phyloP scores from a whole-genome alignment of 1,140 invertebrate genomes.

The Adoxophyes honmai region DNA sequence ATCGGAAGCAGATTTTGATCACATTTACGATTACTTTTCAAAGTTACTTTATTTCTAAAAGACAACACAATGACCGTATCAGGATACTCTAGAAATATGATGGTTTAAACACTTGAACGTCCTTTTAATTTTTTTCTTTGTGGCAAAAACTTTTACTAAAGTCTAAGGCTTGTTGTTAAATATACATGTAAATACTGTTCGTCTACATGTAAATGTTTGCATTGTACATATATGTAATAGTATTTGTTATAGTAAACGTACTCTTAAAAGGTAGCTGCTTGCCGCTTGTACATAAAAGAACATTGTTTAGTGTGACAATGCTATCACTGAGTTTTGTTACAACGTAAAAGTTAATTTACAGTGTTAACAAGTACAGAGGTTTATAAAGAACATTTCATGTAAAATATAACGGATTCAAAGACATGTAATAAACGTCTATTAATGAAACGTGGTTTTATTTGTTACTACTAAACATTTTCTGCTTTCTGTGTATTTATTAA shows the following conservation, averaged over 20 bases:
- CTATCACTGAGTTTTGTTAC: not conserved
- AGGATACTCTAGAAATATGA: too few species aligned
- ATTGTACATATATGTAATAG: not conserved
- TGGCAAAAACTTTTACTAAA: too few species aligned
- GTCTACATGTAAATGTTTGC: not conserved
- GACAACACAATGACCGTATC: too few species aligned
- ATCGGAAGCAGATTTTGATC: too few species aligned
- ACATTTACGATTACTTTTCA: too few species aligned
- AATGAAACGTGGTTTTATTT: not conserved
- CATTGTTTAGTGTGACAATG: not conserved
- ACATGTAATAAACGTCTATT: conserved; percentile 11
- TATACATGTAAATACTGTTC: conserved; percentile 1
- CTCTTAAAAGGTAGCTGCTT: not conserved
- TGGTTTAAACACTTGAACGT: too few species aligned
- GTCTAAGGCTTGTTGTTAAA: not conserved
- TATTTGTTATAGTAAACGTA: not conserved
- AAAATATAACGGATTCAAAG: not conserved
- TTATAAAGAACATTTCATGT: not conserved
- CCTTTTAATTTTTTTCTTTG: too few species aligned
- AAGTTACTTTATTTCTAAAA: too few species aligned
- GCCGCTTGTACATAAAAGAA: not conserved
- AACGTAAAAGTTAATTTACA: not conserved
- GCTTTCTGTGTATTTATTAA: too few species aligned
- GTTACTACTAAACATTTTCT: too few species aligned
- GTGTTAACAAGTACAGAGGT: not conserved